Evolutionary conservation across 2,113 vertebrate genomes (phyloP).

Genomic region (Thermophis baileyi): DNA sequence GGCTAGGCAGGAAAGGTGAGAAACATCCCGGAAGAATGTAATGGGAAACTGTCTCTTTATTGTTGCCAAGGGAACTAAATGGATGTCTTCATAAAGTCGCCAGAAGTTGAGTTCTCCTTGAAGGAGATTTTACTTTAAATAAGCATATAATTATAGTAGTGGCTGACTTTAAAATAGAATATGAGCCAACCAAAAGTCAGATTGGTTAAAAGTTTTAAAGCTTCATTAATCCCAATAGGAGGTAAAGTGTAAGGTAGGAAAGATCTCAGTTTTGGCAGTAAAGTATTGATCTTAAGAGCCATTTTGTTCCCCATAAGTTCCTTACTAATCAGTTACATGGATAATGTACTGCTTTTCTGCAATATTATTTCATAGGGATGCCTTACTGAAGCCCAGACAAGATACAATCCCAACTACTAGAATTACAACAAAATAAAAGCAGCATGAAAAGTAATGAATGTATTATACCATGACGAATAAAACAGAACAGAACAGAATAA

Average conservation of each 20-base stretch:
- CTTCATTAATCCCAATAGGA: background rate
- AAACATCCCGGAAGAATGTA: background rate
- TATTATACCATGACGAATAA: background rate
- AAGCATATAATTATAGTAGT: background rate
- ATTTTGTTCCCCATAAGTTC: background rate
- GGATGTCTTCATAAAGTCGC: background rate
- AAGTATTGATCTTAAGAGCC: background rate
- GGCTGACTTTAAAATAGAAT: background rate
- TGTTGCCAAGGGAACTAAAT: background rate
- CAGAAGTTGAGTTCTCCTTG: background rate
- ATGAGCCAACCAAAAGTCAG: background rate
- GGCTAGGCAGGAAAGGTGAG: background rate
- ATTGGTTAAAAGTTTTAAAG: background rate
- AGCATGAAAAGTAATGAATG: background rate
- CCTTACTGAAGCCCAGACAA: background rate
- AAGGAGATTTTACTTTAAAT: background rate
- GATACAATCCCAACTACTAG: background rate
- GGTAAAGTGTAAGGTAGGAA: background rate
- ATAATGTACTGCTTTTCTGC: background rate
- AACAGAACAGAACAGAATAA: background rate
- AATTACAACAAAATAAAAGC: background rate
- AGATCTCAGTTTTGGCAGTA: background rate
- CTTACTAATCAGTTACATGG: background rate
- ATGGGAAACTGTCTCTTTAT: background rate
- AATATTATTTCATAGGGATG: background rate